Evolutionary conservation across 1,140 invertebrate species (phyloP).

Genomic region (Drosophila albomicans): DNA sequence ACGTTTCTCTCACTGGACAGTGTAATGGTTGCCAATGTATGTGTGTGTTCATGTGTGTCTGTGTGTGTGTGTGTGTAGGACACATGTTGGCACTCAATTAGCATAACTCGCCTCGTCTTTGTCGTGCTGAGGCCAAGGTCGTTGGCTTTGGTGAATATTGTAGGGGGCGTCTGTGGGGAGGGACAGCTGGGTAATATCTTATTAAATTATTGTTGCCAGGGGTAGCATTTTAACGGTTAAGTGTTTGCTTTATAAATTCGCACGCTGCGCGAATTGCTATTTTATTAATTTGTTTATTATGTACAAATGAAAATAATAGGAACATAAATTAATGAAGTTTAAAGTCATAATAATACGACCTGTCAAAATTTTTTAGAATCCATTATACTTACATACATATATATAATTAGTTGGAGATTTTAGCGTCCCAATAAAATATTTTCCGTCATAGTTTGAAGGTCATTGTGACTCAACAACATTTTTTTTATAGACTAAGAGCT

Average conservation of each 20-base stretch:
- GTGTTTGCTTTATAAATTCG: neutral
- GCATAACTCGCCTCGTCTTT: slow-evolving; percentile 32
- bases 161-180: neutral
- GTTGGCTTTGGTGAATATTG: slow-evolving; percentile 30
- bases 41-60: neutral
- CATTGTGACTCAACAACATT: too few species aligned
- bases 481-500: too few species aligned
- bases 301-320: too few species aligned
- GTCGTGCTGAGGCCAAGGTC: slow-evolving; percentile 45
- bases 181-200: neutral
- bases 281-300: too few species aligned
- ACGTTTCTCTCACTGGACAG: slow-evolving; percentile 17
- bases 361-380: too few species aligned
- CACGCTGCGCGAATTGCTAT: neutral
- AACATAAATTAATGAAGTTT: too few species aligned
- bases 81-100: slow-evolving; percentile 46
- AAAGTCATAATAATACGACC: too few species aligned
- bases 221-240: neutral
- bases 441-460: too few species aligned
- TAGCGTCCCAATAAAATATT: too few species aligned
- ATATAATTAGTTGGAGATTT: too few species aligned
- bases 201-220: slow-evolving; percentile 6
- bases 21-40: slow-evolving; percentile 11
- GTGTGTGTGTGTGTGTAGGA: slow-evolving; percentile 16
- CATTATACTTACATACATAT: too few species aligned